Base-by-base conservation (phyloP, 2,113 vertebrate genomes). In the Apodemus sylvaticus region DNA sequence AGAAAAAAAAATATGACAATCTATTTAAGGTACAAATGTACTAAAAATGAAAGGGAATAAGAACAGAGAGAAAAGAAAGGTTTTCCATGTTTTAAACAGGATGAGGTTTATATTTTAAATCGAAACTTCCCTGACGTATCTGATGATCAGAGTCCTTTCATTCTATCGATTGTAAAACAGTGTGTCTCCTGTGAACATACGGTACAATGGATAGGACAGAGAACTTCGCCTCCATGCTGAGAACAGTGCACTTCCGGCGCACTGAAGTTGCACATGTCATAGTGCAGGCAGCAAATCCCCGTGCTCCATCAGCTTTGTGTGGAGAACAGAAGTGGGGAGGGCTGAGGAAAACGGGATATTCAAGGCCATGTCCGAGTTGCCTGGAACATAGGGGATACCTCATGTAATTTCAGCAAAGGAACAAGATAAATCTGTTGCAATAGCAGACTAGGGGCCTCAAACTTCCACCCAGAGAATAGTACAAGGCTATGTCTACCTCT, bases 311-410 rank as follows among this genome's bases (percentile, higher is more conserved):
- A 71, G 16, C 87, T 97, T 36, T 11, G 36, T 96, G 88, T 95
- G 93, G 95, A 98, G 95, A 90, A 93, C 97, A 96, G 45, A 79
- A 94, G 79, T 95, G 97, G 93, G 97, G 96, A 96, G 97, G 97
- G 97, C 95, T 94, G 39, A 97, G 92, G 36, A 60, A 98, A 97
- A 95, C 62, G 58, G 86, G 22, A 91, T 82, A 12, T 85, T 93
- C 79, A 64, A 66, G 78, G 81, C 91, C 68, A 31, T 8, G 82
- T 92, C 31, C 79, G 86, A 68, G 89, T 55, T 95, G 64, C 11
- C 85, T 92, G 42, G 5, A 89, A 42, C 90, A n/a, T 16, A 88
- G 94, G 3, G 88, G 90, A 94, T 53, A 93, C 29, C 91, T 91
- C 88, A 81, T 82, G 92, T 34, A 31, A n/a, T 77, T 53, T 20